Conservation (phyloP, 2,888 invertebrate genomes). For the Agrochola lychnidis region DNA sequence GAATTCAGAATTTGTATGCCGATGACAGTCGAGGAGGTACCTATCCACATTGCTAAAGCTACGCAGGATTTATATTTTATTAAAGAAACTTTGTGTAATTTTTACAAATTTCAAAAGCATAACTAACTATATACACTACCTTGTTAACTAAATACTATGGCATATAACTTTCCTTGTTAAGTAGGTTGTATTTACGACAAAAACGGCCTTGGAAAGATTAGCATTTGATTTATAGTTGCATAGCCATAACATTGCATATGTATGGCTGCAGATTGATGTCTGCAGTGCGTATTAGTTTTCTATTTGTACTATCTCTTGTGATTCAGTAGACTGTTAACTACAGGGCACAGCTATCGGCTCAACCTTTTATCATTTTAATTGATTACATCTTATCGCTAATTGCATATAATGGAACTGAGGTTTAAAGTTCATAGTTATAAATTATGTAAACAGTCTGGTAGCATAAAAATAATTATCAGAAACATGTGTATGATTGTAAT, state of each 20-base stretch:
- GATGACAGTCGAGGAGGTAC: constrained; percentile 97
- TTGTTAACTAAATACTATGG: background rate
- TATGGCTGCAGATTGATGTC: constrained; percentile 37
- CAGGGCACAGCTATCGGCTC: constrained; percentile 15
- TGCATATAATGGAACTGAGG: constrained; percentile 12
- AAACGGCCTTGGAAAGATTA: constrained; percentile 38
- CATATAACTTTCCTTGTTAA: background rate
- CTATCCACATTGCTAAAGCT: constrained; percentile 16
- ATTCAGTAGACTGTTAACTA: constrained; percentile 19
- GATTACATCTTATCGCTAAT: constrained; percentile 30
- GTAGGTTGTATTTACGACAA: constrained; percentile 26
- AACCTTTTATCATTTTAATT: constrained; percentile 50
- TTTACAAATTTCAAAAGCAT: background rate
- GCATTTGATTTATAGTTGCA: constrained; percentile 16
- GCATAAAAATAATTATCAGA: constrained; percentile 1
- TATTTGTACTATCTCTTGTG: constrained; percentile 9
- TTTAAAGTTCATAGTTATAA: constrained; percentile 25
- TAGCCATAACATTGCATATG: constrained; percentile 15
- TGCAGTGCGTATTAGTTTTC: constrained; percentile 36
- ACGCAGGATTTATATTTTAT: constrained; percentile 7
- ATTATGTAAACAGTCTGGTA: constrained; percentile 40
- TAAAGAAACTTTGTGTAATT: constrained; percentile 18
- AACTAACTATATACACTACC: background rate
- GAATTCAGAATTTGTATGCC: constrained; percentile 98
- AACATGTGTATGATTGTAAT: constrained; percentile 27